Conservation (phyloP, 2,113 vertebrate genomes). For the Procavia capensis region DNA sequence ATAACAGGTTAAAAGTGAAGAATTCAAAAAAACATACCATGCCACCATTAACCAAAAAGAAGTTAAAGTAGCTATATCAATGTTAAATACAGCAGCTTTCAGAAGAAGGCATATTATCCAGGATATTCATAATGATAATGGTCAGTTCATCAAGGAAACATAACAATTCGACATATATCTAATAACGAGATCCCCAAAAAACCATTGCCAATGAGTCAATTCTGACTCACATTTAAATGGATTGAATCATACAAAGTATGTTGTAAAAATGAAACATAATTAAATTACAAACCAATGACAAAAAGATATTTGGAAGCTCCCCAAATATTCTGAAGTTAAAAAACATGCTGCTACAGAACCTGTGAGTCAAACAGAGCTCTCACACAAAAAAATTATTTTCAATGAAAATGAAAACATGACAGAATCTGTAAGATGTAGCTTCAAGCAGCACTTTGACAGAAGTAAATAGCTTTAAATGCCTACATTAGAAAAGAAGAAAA, state of each 20-base stretch:
- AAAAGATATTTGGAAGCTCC: neutral
- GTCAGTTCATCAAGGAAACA: neutral
- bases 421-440: neutral
- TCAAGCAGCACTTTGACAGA: neutral
- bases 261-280: neutral
- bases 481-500: neutral
- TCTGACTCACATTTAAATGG: neutral
- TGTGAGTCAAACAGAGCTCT: neutral
- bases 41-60: neutral
- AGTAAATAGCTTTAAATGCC: neutral
- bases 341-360: neutral
- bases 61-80: neutral
- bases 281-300: constrained; percentile 10
- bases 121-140: constrained; percentile 2
- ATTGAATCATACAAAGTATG: neutral
- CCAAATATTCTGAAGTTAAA: neutral
- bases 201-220: too few relatives aligned
- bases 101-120: neutral
- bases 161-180: neutral
- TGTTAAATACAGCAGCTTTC: neutral
- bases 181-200: neutral
- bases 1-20: neutral
- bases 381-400: constrained; percentile 23
- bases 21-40: neutral
- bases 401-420: neutral